A percentile compares a stretch with the other conserved stretches of the same genome.
Evolutionary conservation across 2,888 invertebrate species (phyloP).

Genomic region (Caenorhabditis sp.): DNA sequence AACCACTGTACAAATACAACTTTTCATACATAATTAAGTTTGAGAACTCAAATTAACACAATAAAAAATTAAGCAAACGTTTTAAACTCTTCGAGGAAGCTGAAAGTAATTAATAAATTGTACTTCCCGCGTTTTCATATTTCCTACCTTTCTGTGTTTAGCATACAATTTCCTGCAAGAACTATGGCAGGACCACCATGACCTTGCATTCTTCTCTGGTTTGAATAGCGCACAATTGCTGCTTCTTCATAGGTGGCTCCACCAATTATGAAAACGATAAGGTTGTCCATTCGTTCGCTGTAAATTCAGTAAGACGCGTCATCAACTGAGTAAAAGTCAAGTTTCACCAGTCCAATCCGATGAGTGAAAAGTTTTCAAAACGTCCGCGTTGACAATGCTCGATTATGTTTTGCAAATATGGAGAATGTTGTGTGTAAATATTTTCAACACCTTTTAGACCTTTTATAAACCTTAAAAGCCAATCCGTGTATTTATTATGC

Average conservation of each 20-base stretch:
- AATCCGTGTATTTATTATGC: too few species aligned
- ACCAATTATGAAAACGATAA: constrained; percentile 96
- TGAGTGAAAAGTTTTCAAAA: constrained; percentile 70
- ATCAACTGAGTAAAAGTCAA: background rate
- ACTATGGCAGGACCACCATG: constrained; percentile 66
- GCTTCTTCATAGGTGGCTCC: constrained; percentile 86
- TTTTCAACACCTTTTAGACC: constrained; percentile 94
- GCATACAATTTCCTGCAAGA: constrained; percentile 69
- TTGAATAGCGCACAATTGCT: constrained; percentile 57
- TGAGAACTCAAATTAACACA: too few species aligned
- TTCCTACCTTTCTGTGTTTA: constrained; percentile 65
- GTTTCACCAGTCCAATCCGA: constrained; percentile 24
- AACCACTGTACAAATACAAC: too few species aligned
- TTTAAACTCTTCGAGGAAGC: constrained; percentile 24
- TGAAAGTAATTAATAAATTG: constrained; percentile 4
- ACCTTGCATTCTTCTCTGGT: constrained; percentile 52
- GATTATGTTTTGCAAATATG: constrained; percentile 86
- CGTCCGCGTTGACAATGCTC: constrained; percentile 90
- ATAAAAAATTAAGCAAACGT: too few species aligned
- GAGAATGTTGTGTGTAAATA: constrained; percentile 98
- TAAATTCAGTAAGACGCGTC: constrained; percentile 5
- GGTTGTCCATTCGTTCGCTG: constrained; percentile 86
- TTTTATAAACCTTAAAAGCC: constrained; percentile 65
- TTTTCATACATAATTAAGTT: too few species aligned
- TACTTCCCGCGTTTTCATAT: background rate